Conservation (phyloP, 2,888 invertebrate species). For the Limnephilus auricula region DNA sequence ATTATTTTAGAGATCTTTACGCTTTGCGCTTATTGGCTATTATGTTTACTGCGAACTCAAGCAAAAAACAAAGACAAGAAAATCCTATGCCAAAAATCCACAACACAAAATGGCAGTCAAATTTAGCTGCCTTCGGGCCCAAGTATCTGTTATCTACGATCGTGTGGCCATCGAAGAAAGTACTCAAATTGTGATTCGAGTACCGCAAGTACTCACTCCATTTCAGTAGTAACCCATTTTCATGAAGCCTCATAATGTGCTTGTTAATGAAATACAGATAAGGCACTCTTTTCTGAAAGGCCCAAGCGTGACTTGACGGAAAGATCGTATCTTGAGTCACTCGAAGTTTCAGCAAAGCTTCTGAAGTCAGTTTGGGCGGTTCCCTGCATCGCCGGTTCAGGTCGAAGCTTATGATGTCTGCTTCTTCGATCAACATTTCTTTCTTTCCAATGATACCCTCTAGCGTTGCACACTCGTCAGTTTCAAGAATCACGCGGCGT, state of each 20-base stretch:
- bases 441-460: slow-evolving; percentile 24
- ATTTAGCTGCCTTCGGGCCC: neutral
- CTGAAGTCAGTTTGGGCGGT: neutral
- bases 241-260: slow-evolving; percentile 9
- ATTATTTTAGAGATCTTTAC: neutral
- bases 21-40: neutral
- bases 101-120: slow-evolving; percentile 25
- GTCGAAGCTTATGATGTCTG: neutral
- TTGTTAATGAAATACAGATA: slow-evolving; percentile 15
- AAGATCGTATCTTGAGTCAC: slow-evolving; percentile 33
- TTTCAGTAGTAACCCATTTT: slow-evolving; percentile 31
- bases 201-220: slow-evolving; percentile 31
- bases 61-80: neutral
- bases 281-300: slow-evolving; percentile 9
- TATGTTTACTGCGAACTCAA: neutral
- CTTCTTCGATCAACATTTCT: slow-evolving; percentile 11
- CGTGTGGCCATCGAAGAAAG: slow-evolving; percentile 24
- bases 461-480: slow-evolving; percentile 9
- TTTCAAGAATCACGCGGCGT: neutral
- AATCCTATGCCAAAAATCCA: slow-evolving; percentile 21
- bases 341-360: slow-evolving; percentile 5
- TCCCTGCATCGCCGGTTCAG: slow-evolving; percentile 26
- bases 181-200: neutral
- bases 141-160: slow-evolving; percentile 12
- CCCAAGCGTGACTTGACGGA: slow-evolving; percentile 33